Percentiles rank a stretch among this genome's conserved stretches.
phyloP scores from a whole-genome alignment of 2,797 vertebrate genomes.

The Cetoscarus ocellatus region DNA sequence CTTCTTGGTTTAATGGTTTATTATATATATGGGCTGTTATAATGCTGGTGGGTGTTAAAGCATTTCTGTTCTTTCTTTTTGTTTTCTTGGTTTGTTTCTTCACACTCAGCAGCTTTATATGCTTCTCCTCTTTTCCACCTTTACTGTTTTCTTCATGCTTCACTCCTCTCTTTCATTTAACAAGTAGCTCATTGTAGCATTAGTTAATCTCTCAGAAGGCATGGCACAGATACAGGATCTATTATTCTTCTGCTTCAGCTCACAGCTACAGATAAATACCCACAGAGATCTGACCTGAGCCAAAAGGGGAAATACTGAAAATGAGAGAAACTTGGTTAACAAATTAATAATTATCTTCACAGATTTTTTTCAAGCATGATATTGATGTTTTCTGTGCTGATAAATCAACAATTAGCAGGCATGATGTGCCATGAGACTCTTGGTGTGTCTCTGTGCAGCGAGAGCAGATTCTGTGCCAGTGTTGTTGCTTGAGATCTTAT shows the following conservation, averaged over 20 bases:
- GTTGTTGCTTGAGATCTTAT: conserved; percentile 53
- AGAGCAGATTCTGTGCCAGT: conserved; percentile 44
- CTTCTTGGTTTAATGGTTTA: too few relatives aligned
- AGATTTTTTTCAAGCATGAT: conserved; percentile 16
- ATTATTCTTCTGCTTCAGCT: conserved; percentile 34
- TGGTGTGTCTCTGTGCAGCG: conserved; percentile 34
- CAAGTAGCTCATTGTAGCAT: conserved; percentile 49
- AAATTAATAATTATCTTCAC: conserved; percentile 38
- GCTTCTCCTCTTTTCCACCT: conserved; percentile 4
- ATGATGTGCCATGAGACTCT: conserved; percentile 37
- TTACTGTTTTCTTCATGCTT: conserved; percentile 35
- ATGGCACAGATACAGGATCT: conserved; percentile 67
- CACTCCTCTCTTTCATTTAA: conserved; percentile 47
- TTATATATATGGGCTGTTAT: too few relatives aligned
- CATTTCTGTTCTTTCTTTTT: neutral
- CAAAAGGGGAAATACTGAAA: conserved; percentile 17
- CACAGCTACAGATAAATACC: conserved; percentile 44
- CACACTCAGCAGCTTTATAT: conserved; percentile 37
- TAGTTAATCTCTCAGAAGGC: conserved; percentile 73
- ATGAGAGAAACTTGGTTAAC: conserved; percentile 26
- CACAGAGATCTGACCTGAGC: conserved; percentile 32
- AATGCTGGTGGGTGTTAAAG: neutral
- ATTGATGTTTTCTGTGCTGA: conserved; percentile 54
- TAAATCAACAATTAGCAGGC: conserved; percentile 66
- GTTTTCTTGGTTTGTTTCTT: conserved; percentile 1